These are phyloP conservation scores for Hydrozoanthus gracilis DNA, from an alignment of 92 coral and sea anemone species.

Conservation along the genomic window DNA sequence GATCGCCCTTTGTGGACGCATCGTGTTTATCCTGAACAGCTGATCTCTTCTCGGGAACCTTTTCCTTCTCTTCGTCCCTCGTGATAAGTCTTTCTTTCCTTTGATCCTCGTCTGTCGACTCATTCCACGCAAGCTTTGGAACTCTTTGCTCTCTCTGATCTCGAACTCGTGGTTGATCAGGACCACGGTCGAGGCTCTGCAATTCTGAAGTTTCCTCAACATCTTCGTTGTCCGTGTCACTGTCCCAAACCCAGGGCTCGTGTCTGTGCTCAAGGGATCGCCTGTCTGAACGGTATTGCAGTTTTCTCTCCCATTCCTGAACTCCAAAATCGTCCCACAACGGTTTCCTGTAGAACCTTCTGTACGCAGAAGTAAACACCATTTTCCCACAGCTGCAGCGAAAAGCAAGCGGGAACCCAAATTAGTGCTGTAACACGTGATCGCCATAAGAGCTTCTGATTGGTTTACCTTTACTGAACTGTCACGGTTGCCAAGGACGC, in stretches of 20 bases:
- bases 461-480: conserved; percentile 8
- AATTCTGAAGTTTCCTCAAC: conserved; percentile 65
- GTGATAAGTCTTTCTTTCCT: not conserved
- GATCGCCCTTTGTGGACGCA: conserved; percentile 27
- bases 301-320: conserved; percentile 77
- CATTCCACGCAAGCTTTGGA: conserved; percentile 40
- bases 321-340: conserved; percentile 90
- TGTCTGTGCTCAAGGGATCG: conserved; percentile 95
- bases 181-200: conserved; percentile 46
- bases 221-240: conserved; percentile 75
- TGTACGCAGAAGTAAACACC: conserved; percentile 87
- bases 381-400: conserved; percentile 48
- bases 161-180: conserved; percentile 22
- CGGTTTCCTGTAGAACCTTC: conserved; percentile 75
- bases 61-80: conserved; percentile 5
- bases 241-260: conserved; percentile 94
- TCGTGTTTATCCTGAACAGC: conserved; percentile 30
- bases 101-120: not conserved
- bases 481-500: conserved; percentile 79
- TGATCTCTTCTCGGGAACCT: conserved; percentile 24
- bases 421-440: conserved; percentile 29
- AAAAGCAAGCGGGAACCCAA: conserved; percentile 19
- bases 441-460: conserved; percentile 12
- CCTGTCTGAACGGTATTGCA: conserved; percentile 88
- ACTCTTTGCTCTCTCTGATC: conserved; percentile 28